These are phyloP conservation scores for Takifugu rubripes DNA, from an alignment of 2,797 vertebrate species.

Conservation along the genomic window DNA sequence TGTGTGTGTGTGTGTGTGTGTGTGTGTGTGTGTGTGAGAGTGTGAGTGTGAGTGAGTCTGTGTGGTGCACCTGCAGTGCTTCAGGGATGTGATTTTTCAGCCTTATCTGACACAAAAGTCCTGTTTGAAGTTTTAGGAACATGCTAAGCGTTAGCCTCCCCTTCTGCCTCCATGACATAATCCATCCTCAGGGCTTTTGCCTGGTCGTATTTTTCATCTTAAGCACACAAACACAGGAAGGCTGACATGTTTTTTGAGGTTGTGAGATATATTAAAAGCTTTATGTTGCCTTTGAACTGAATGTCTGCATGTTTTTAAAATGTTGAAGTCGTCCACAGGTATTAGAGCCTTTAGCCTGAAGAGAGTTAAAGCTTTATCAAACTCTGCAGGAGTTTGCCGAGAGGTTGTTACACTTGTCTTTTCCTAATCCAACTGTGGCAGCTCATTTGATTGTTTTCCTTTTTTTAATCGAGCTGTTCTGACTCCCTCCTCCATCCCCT, in stretches of 20 bases:
- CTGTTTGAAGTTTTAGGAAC: constrained; percentile 25
- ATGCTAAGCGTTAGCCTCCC: constrained; percentile 10
- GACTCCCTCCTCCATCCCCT: constrained; percentile 8
- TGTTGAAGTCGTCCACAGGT: constrained; percentile 36
- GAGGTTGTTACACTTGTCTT: constrained; percentile 1
- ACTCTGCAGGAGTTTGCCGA: constrained; percentile 16
- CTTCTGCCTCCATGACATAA: constrained; percentile 24
- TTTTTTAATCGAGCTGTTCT: constrained; percentile 44
- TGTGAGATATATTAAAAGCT: constrained; percentile 39
- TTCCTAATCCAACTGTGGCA: constrained; percentile 34
- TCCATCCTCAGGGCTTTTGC: background rate
- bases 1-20: constrained; percentile 1
- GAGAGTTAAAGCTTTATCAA: constrained; percentile 14
- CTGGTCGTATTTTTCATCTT: background rate
- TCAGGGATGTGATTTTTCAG: constrained; percentile 39
- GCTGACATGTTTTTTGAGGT: constrained; percentile 9
- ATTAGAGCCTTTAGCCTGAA: constrained; percentile 17
- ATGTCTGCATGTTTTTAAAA: constrained; percentile 35
- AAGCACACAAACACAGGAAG: constrained; percentile 4
- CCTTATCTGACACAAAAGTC: constrained; percentile 35
- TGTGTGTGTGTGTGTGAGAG: constrained; percentile 17
- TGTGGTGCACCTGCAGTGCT: constrained; percentile 41
- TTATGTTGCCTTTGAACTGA: constrained; percentile 33
- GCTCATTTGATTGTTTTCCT: constrained; percentile 41
- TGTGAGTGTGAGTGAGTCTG: constrained; percentile 16